Percentiles rank a stretch among this genome's conserved stretches.
Conservation (phyloP, 2,113 vertebrate genomes). For the Argyrosomus japonicus region DNA sequence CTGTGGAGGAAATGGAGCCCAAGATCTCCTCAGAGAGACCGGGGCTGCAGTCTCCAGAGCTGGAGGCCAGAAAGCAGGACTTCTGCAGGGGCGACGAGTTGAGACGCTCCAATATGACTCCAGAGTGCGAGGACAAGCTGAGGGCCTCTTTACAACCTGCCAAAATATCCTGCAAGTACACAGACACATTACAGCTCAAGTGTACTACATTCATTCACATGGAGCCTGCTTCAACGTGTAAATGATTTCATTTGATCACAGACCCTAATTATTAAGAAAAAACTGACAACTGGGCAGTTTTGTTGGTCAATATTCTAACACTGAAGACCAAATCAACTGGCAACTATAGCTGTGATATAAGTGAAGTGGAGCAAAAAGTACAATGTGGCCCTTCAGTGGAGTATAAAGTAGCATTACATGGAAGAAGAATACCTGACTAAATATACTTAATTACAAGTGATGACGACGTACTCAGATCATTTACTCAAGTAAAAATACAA, state of each 20-base stretch:
- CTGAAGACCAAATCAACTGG: too few relatives aligned
- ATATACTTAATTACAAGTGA: too few relatives aligned
- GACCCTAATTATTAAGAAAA: background rate
- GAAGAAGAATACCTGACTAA: too few relatives aligned
- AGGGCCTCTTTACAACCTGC: conserved; percentile 69
- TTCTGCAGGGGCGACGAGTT: conserved; percentile 42
- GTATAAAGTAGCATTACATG: too few relatives aligned
- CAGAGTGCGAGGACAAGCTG: conserved; percentile 74
- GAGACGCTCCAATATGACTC: conserved; percentile 72
- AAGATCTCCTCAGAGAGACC: conserved; percentile 57
- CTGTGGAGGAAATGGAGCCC: conserved; percentile 61
- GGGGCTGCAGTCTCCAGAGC: conserved; percentile 60
- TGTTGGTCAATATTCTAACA: background rate
- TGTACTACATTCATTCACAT: background rate
- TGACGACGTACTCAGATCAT: too few relatives aligned
- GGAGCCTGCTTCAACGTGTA: background rate
- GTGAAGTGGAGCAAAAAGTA: too few relatives aligned
- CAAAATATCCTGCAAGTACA: conserved; percentile 76
- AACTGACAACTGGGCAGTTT: background rate
- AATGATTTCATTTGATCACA: background rate
- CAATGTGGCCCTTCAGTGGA: too few relatives aligned
- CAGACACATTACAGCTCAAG: background rate
- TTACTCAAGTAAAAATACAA: too few relatives aligned
- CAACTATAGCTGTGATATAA: too few relatives aligned
- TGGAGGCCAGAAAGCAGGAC: conserved; percentile 51